These are phyloP conservation scores for Torymus texanus DNA, from an alignment of 2,888 invertebrate species.

Conservation along the genomic window DNA sequence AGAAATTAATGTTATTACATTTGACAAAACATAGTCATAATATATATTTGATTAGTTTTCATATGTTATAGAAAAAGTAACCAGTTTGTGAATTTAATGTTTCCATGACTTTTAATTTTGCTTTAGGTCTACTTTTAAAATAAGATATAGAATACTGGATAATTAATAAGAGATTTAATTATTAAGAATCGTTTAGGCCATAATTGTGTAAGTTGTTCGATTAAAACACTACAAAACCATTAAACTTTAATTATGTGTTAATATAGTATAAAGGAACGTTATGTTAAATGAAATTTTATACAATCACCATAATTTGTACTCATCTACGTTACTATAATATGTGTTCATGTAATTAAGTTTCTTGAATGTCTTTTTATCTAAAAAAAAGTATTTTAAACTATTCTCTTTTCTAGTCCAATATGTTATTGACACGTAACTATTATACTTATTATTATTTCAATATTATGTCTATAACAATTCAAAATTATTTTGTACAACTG, in stretches of 20 bases:
- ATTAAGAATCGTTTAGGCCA: slow-evolving; percentile 35
- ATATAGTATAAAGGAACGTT: neutral
- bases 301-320: no score
- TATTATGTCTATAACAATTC: slow-evolving; percentile 1
- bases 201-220: slow-evolving; percentile 37
- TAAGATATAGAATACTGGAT: slow-evolving; percentile 26
- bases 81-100: neutral
- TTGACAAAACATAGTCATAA: neutral
- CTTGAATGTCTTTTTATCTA: no score
- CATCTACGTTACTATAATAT: no score
- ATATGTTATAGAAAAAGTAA: no score
- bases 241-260: neutral
- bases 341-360: no score
- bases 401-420: no score
- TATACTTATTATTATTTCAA: neutral
- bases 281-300: neutral
- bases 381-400: no score
- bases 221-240: slow-evolving; percentile 20
- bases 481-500: slow-evolving; percentile 35
- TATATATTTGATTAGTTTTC: neutral
- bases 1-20: no score
- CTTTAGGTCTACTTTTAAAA: slow-evolving; percentile 30
- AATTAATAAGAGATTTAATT: slow-evolving; percentile 1
- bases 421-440: no score
- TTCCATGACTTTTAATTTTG: slow-evolving; percentile 23